Percentiles rank a stretch among this genome's conserved stretches.
phyloP scores from a whole-genome alignment of 2,888 invertebrate genomes.

The Agrilus cyanescens region DNA sequence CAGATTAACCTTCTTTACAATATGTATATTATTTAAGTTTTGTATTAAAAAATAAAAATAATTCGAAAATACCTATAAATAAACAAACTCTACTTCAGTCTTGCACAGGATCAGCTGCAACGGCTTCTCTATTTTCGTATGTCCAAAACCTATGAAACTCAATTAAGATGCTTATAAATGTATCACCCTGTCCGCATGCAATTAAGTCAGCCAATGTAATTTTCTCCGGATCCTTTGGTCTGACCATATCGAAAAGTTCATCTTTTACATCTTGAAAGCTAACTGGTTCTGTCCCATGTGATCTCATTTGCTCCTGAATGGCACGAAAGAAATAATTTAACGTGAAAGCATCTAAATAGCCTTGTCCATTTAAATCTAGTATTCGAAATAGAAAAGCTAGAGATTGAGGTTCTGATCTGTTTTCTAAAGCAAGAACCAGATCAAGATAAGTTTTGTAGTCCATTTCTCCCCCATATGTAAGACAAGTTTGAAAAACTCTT shows the following conservation, averaged over 20 bases:
- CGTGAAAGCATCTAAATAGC: conserved; percentile 81
- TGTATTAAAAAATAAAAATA: too few species aligned
- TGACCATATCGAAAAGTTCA: conserved; percentile 97
- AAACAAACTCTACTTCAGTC: conserved; percentile 17
- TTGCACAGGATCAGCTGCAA: conserved; percentile 48
- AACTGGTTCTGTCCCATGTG: conserved; percentile 80
- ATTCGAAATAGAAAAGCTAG: conserved; percentile 85
- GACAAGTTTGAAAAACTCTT: conserved; percentile 87
- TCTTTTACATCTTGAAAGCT: conserved; percentile 91
- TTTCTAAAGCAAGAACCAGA: conserved; percentile 86
- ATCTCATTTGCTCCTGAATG: conserved; percentile 81
- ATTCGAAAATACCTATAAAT: conserved; percentile 26
- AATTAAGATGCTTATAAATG: conserved; percentile 84
- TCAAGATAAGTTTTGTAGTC: conserved; percentile 96
- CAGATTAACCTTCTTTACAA: too few species aligned
- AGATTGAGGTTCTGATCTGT: conserved; percentile 82
- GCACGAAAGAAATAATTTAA: conserved; percentile 89
- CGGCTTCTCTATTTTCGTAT: conserved; percentile 84
- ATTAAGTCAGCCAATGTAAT: conserved; percentile 83
- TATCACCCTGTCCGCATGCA: conserved; percentile 82
- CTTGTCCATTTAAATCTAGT: conserved; percentile 77
- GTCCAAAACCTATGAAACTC: conserved; percentile 96
- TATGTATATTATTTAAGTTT: too few species aligned
- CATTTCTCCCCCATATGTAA: conserved; percentile 91
- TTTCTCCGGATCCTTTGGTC: conserved; percentile 68